phyloP scores from a whole-genome alignment of 2,113 vertebrate genomes.

The Poecilia latipinna region DNA sequence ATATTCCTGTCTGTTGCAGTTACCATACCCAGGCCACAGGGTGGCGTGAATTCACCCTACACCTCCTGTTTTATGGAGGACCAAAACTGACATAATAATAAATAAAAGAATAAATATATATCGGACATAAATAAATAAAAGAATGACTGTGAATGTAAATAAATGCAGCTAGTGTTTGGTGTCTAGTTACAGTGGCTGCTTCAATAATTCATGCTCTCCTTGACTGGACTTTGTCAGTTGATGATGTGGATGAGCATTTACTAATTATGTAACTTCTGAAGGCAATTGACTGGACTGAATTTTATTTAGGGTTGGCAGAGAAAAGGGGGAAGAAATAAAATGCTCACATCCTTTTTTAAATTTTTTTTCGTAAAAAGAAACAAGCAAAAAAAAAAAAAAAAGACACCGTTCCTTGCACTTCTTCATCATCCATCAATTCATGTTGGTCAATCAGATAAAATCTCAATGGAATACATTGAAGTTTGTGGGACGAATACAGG shows the following conservation, averaged over 20 bases:
- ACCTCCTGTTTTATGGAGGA: not conserved
- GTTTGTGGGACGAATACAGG: not conserved
- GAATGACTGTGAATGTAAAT: not conserved
- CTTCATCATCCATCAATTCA: not conserved
- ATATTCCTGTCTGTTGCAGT: not conserved
- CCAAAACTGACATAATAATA: too few species aligned
- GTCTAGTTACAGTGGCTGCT: not conserved
- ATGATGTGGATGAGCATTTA: too few species aligned
- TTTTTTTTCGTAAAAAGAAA: not conserved
- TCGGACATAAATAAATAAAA: too few species aligned
- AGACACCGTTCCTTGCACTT: not conserved
- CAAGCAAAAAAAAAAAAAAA: too few species aligned
- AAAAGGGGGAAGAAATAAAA: not conserved
- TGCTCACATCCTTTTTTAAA: not conserved
- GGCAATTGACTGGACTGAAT: too few species aligned
- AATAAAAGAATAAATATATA: too few species aligned
- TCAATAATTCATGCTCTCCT: too few species aligned
- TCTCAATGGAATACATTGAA: too few species aligned
- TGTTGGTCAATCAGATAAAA: not conserved
- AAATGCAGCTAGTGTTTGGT: not conserved
- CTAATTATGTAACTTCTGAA: too few species aligned
- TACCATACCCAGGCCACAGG: conserved; percentile 1
- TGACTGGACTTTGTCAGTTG: too few species aligned
- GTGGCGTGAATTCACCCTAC: not conserved
- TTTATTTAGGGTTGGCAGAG: not conserved